Base-by-base conservation (phyloP, 2,113 vertebrate species). In the Synchiropus splendidus region DNA sequence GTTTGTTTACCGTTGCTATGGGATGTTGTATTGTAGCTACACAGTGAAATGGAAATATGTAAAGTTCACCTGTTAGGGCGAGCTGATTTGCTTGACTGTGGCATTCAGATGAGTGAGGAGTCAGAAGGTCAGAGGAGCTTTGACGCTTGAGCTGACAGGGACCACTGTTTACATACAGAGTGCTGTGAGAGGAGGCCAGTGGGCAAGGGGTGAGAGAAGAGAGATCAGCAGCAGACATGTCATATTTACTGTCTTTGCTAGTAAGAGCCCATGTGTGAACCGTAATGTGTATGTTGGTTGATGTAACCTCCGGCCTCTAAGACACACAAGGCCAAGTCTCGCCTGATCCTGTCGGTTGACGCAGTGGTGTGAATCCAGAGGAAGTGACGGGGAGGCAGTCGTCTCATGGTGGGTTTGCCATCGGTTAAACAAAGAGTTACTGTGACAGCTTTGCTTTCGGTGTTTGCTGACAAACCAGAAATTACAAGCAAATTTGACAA, bases 241-340 rank as follows among this genome's bases (percentile, higher is more conserved):
- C 54, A 54, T 83, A 56, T 85, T 79, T 78, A 68, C 67, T 61
- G 74, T 67, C 68, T 56, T 79, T 54, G 48, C 64, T 73, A 63
- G 72, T 74, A 70, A 71, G 79, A 76, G 78, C 63, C 70, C 45
- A 39, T 55, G 81, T 85, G 84, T 40, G 76, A 87, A 82, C 64
- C 64, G 48, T 74, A 64, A 67, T 57, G 59, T 57, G 57, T 70
- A 66, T 86, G 86, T 87, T 37, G 68, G 77, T 86, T 84, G 81
- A 70, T 85, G 70, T 87, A 87, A 87, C 86, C 86, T 83, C 73
- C 54, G 64, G 76, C 83, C 80, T 79, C 58, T 34, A 51, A 56
- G 69, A 55, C 57, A 42, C 33, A 10, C 48, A 53, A 52, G 69
- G 74, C 73, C 33, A 40, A 59, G 40, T 46, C 63, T 74, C 15